These are phyloP conservation scores for Ophthalmotilapia sp. DNA, from an alignment of 2,113 vertebrate species.

Conservation along the genomic window DNA sequence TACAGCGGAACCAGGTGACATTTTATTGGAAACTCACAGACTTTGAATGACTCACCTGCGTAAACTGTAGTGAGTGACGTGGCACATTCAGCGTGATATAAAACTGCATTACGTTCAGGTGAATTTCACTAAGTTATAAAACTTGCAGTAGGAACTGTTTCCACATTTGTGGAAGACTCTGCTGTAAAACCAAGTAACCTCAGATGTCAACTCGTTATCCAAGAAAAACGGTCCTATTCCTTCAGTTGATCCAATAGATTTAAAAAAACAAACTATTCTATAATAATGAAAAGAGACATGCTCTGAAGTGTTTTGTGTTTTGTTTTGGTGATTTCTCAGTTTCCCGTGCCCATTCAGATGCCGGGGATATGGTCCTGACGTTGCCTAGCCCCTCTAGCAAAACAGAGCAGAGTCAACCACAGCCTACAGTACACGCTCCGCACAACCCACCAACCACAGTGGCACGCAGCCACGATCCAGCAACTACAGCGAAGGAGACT, in stretches of 20 bases:
- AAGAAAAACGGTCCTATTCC: neutral
- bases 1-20: slow-evolving; percentile 33
- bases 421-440: neutral
- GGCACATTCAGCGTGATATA: neutral
- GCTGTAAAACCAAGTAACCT: neutral
- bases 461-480: slow-evolving; percentile 1
- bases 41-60: slow-evolving; percentile 40
- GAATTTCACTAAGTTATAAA: neutral
- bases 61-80: neutral
- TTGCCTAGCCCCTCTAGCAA: slow-evolving; percentile 2
- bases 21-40: slow-evolving; percentile 36
- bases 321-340: neutral
- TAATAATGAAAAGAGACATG: neutral
- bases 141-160: neutral
- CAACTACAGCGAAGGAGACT: neutral
- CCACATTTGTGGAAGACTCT: neutral
- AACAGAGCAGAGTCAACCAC: neutral
- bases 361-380: neutral
- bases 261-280: fast-evolving
- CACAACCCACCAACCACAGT: slow-evolving; percentile 8
- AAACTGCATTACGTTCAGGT: neutral
- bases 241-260: neutral
- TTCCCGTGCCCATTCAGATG: neutral
- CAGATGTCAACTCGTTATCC: neutral
- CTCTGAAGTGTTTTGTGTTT: neutral